Base-by-base conservation (phyloP, 2,113 vertebrate genomes). In the Apodemus sylvaticus region DNA sequence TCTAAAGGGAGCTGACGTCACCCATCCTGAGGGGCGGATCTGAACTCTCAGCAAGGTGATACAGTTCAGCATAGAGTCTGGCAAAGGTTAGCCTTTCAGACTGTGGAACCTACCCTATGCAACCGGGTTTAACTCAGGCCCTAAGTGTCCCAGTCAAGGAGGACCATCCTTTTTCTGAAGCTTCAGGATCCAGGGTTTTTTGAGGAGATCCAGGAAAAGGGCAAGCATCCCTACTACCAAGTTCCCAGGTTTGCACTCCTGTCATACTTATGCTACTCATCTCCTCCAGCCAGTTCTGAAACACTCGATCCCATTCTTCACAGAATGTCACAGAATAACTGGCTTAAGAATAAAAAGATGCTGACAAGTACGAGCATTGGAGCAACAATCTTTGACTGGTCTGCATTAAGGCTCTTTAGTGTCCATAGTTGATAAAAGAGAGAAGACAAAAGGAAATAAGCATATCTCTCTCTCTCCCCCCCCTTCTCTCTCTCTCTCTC, bases 211-310 rank as follows among this genome's bases (percentile, higher is more conserved):
- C 0, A 0, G 5, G 64, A 55, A 70, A 90, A 19, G 24, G 22
- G 36, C 1, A 71, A 76, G 9, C 17, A 60, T 2, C 36, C 2
- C 29, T 4, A 0, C 1, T 13, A 20, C 4, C 13, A 4, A 45
- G 9, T 78, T 64, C 85, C 48, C 48, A 71, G 36, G 20, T 66
- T n/a, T 58, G 62, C 24, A 42, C 55, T 90, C 86, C 26, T 86
- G 39, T 68, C 74, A 91, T 74, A 55, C 53, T 81, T 85, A n/a
- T 90, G 45, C 66, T 86, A 19, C 45, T 77, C n/a, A 14, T 26
- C 78, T 79, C 51, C 3, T n/a, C 22, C 20, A 60, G 45, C 64
- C 7, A 34, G 79, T n/a, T 77, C 86, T 58, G 71, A 93, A 93
- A 45, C 14, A 20, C 17, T 26, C n/a, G 89, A 19, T 42, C 19